Percentiles rank a stretch among this genome's conserved stretches.
Evolutionary conservation across 2,113 vertebrate species (phyloP).

Genomic region (Coreoperca whiteheadi): DNA sequence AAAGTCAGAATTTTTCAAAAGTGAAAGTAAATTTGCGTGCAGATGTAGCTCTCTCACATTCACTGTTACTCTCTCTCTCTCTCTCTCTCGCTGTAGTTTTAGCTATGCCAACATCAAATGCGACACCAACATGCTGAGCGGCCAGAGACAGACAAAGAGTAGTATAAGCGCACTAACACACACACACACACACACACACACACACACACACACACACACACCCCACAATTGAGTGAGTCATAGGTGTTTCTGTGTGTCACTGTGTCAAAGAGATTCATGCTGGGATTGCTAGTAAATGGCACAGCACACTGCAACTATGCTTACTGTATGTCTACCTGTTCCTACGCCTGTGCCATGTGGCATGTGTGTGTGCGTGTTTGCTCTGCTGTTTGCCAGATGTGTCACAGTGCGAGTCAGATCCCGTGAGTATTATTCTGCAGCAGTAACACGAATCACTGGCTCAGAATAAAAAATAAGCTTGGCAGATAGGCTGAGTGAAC

Average conservation of each 20-base stretch:
- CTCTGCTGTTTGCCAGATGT: slow-evolving; percentile 66
- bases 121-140: background rate
- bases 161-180: slow-evolving; percentile 2
- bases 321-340: slow-evolving; percentile 59
- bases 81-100: slow-evolving; percentile 12
- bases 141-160: background rate
- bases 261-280: slow-evolving; percentile 67
- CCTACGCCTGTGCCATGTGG: slow-evolving; percentile 36
- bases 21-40: background rate
- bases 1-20: slow-evolving; percentile 38
- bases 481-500: slow-evolving; percentile 45
- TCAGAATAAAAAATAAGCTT: slow-evolving; percentile 31
- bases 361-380: slow-evolving; percentile 22
- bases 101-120: slow-evolving; percentile 16
- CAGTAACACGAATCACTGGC: slow-evolving; percentile 37
- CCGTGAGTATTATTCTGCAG: slow-evolving; percentile 42
- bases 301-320: slow-evolving; percentile 35
- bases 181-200: slow-evolving; percentile 29
- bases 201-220: slow-evolving; percentile 29
- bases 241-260: slow-evolving; percentile 66
- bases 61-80: background rate
- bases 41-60: background rate
- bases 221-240: slow-evolving; percentile 54
- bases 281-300: slow-evolving; percentile 53
- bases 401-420: slow-evolving; percentile 65